Evolutionary conservation across 2,113 vertebrate genomes (phyloP).

Genomic region (Poeciliopsis occidentalis): DNA sequence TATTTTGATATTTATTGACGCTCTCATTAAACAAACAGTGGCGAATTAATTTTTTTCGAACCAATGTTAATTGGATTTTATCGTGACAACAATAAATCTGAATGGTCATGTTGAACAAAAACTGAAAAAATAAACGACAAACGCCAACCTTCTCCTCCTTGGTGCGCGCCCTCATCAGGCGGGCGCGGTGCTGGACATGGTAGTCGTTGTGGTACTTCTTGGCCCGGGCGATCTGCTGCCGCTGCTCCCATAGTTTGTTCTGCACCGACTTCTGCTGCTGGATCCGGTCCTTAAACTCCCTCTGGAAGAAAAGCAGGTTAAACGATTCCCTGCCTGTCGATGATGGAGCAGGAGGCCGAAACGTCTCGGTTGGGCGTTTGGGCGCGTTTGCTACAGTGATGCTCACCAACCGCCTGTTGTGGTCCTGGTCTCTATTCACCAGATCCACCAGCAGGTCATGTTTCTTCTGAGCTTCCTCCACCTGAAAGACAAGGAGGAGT

Average conservation of each 20-base stretch:
- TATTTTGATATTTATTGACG: too few species aligned
- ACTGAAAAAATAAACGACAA: too few species aligned
- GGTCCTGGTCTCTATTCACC: constrained; percentile 87
- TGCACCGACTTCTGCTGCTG: constrained; percentile 84
- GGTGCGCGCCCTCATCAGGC: constrained; percentile 87
- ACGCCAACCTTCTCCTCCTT: constrained; percentile 87
- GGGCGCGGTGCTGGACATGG: constrained; percentile 87
- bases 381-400: background rate
- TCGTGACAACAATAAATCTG: too few species aligned
- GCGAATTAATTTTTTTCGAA: too few species aligned
- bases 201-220: constrained; percentile 90
- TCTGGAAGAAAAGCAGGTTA: constrained; percentile 71
- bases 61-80: too few species aligned
- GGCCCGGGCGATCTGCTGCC: constrained; percentile 86
- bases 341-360: too few species aligned
- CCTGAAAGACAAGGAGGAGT: constrained; percentile 65
- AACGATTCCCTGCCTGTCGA: background rate
- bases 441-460: constrained; percentile 86
- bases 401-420: constrained; percentile 89
- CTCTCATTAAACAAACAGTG: too few species aligned
- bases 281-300: constrained; percentile 87
- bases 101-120: too few species aligned
- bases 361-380: background rate
- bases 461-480: constrained; percentile 88
- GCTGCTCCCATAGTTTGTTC: constrained; percentile 85